A percentile compares a stretch with the other conserved stretches of the same genome.
phyloP scores from a whole-genome alignment of 2,797 vertebrate genomes.

The Diceros bicornis region DNA sequence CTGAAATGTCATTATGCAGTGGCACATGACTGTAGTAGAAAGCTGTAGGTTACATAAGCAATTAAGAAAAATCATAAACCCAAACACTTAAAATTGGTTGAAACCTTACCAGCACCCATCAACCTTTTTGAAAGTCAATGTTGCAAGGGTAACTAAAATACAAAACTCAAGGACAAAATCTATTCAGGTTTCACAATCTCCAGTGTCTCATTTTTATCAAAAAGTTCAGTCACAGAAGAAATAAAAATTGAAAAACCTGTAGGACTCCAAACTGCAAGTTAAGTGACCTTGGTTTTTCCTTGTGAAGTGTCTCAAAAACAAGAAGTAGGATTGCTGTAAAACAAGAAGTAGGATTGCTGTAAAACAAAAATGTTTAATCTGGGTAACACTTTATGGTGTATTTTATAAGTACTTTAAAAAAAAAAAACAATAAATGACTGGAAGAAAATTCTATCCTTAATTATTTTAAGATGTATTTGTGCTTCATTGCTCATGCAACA shows the following conservation, averaged over 20 bases:
- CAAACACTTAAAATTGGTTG: constrained; percentile 57
- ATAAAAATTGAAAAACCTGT: constrained; percentile 71
- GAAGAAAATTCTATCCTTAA: constrained; percentile 68
- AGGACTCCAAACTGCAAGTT: constrained; percentile 72
- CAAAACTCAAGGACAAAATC: constrained; percentile 56
- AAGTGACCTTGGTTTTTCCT: constrained; percentile 73
- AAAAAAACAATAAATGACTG: constrained; percentile 61
- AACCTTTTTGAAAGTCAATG: constrained; percentile 49
- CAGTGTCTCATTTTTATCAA: constrained; percentile 73
- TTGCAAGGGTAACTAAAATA: constrained; percentile 56
- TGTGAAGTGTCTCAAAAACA: constrained; percentile 71
- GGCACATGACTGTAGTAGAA: constrained; percentile 30
- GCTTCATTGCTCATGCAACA: not conserved
- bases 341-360: constrained; percentile 65
- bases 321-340: constrained; percentile 71
- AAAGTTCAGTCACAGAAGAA: constrained; percentile 78
- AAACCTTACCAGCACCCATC: constrained; percentile 46
- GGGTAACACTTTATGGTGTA: constrained; percentile 67
- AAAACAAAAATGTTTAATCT: constrained; percentile 72
- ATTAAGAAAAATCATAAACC: constrained; percentile 81
- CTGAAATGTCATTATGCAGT: too few species aligned
- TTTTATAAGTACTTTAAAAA: constrained; percentile 62
- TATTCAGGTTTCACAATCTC: constrained; percentile 76
- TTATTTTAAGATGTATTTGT: constrained; percentile 74
- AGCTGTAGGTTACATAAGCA: constrained; percentile 67